Evolutionary conservation across 2,113 vertebrate genomes (phyloP), one percentile per base, ranked within the genome.

Genomic region (Campylomormyrus tamandua): DNA sequence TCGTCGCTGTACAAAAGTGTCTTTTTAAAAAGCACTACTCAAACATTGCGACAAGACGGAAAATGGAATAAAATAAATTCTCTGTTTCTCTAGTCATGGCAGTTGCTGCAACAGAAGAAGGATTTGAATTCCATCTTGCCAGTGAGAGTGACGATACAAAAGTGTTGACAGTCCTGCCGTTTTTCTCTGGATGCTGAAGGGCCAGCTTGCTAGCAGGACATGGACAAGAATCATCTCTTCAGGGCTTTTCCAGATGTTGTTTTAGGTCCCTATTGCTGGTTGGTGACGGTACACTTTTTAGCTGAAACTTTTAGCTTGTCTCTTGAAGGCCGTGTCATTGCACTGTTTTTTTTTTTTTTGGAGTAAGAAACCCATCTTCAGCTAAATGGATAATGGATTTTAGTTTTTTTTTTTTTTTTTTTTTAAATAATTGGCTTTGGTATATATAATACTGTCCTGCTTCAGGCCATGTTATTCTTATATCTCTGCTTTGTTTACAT

Each of bases 51-150:
- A 13, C 35, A 7, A 42, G 74, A 11, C 48, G 35, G 50, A 46
- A 62, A n/a, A 46, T 24, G 7, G 21, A 84, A 45, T 11, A 84
- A 84, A 42, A 84, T 8, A 7, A 90, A 39, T 62, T 83, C 89
- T 93, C 91, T 93, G 5, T 92, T 91, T 94, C 90, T 90, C 17
- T 92, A 99, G 98, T 97, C 97, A 46, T 98, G 94, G 94, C 95
- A 92, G 56, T 91, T 94, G 90, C 94, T 99, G 90, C 93, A 13
- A 91, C 92, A 93, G 89, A 96, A 93, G 91, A 96, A 94, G 94
- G 97, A 99, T 94, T 95, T 99, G 95, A 97, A 96, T 93, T 96
- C 77, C 62, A 92, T 99, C 94, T 94, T 99, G 90, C 97, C 98
- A 83, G 90, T 97, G 93, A 95, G 93, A 95, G 19, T 90, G 91